Conservation (phyloP, 2,113 vertebrate species). For the Poeciliopsis prolifica region DNA sequence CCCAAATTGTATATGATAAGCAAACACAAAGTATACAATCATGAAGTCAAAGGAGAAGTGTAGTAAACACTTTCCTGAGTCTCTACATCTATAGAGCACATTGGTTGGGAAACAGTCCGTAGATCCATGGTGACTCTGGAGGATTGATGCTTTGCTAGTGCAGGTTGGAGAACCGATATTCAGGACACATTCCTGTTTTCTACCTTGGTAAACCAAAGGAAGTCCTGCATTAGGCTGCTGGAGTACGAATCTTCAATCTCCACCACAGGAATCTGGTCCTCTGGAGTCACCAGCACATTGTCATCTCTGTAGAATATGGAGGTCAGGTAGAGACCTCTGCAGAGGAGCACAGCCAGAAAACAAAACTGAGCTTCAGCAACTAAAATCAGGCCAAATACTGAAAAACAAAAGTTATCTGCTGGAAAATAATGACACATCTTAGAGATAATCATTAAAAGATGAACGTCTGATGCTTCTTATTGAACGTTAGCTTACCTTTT, state of each 20-base stretch:
- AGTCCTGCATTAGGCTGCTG: constrained; percentile 90
- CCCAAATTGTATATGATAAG: too few species aligned
- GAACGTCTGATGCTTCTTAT: not conserved
- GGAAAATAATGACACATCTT: too few species aligned
- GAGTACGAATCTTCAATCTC: constrained; percentile 91
- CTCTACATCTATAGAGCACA: too few species aligned
- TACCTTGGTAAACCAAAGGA: constrained; percentile 94
- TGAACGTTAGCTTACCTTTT: constrained; percentile 80
- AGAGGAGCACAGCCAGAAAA: constrained; percentile 11
- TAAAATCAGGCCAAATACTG: not conserved
- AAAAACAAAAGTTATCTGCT: not conserved
- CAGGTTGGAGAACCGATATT: not conserved
- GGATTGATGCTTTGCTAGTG: too few species aligned
- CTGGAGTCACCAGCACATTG: constrained; percentile 87
- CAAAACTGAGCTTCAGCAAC: not conserved
- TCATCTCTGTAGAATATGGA: constrained; percentile 90
- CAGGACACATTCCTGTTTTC: too few species aligned
- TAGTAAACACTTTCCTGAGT: too few species aligned
- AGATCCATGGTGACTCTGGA: too few species aligned
- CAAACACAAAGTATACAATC: too few species aligned
- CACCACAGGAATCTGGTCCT: constrained; percentile 91
- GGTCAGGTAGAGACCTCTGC: constrained; percentile 87
- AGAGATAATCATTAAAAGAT: not conserved
- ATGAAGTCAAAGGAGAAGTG: too few species aligned
- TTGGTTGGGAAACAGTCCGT: too few species aligned